Evolutionary conservation across 2,888 invertebrate species (phyloP).

Genomic region (Biston betularia): DNA sequence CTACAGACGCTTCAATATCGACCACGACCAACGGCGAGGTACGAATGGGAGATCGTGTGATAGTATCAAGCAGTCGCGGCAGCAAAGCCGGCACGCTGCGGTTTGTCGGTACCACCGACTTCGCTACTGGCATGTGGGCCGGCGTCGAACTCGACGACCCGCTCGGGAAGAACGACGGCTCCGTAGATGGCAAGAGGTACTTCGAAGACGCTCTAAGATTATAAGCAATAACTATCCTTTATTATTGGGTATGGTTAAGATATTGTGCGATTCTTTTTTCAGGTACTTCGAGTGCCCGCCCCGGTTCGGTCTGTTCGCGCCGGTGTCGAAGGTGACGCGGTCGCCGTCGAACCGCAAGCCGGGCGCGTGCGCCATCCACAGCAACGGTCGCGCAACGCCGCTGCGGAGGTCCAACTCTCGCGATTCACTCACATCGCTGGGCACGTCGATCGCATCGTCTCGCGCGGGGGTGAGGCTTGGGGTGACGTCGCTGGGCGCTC

Average conservation of each 20-base stretch:
- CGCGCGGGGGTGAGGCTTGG: slow-evolving; percentile 90
- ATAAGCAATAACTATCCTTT: no score
- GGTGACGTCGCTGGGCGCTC: slow-evolving; percentile 88
- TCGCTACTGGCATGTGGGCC: slow-evolving; percentile 97
- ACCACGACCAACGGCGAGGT: slow-evolving; percentile 87
- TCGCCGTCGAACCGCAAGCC: slow-evolving; percentile 92
- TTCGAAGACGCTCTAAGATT: not conserved
- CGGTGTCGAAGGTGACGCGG: slow-evolving; percentile 94
- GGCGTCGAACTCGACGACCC: slow-evolving; percentile 98
- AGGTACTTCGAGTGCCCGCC: slow-evolving; percentile 98
- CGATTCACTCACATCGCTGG: slow-evolving; percentile 91
- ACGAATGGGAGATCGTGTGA: slow-evolving; percentile 96
- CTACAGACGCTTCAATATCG: slow-evolving; percentile 78
- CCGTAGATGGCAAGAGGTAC: slow-evolving; percentile 96
- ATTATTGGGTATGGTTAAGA: not conserved
- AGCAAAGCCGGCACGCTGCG: slow-evolving; percentile 95
- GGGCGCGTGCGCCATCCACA: slow-evolving; percentile 88
- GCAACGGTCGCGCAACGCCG: slow-evolving; percentile 87
- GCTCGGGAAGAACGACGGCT: slow-evolving; percentile 98
- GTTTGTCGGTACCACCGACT: slow-evolving; percentile 95
- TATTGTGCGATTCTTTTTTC: slow-evolving; percentile 52
- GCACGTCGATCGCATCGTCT: slow-evolving; percentile 88
- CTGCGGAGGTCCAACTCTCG: slow-evolving; percentile 91
- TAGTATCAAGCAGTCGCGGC: slow-evolving; percentile 94
- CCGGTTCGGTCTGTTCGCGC: slow-evolving; percentile 97